A percentile compares a stretch with the other conserved stretches of the same genome.
phyloP scores from a whole-genome alignment of 2,888 invertebrate genomes.

The Cephus rjabovi region DNA sequence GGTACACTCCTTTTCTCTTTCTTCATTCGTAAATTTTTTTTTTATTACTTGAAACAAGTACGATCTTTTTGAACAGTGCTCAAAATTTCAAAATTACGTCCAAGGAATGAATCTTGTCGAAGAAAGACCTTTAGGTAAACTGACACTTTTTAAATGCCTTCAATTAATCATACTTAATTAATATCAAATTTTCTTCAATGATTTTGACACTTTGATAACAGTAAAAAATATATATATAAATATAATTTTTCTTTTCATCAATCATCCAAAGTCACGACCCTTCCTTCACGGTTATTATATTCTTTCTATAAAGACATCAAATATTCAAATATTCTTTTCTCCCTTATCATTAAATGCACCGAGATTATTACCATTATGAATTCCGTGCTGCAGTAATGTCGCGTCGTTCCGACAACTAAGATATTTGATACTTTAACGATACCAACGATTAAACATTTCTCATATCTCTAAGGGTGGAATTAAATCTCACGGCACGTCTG shows the following conservation, averaged over 20 bases:
- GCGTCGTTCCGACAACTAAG: background rate
- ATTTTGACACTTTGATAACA: background rate
- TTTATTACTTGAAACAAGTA: background rate
- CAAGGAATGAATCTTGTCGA: background rate
- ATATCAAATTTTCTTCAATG: background rate
- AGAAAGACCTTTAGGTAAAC: background rate
- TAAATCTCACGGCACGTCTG: background rate
- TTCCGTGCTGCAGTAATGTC: background rate
- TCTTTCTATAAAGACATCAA: background rate
- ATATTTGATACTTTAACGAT: background rate
- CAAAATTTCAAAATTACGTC: background rate
- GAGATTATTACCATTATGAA: background rate
- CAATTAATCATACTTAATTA: background rate
- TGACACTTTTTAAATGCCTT: background rate
- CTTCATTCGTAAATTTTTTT: too few relatives aligned
- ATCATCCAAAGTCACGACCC: background rate
- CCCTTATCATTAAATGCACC: background rate
- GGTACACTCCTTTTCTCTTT: too few relatives aligned
- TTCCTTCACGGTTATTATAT: background rate
- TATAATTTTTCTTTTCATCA: background rate
- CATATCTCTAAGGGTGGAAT: background rate
- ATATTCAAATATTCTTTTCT: background rate
- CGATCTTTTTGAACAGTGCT: background rate
- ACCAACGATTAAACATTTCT: background rate
- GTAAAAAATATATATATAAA: background rate